Base-by-base conservation (phyloP, 2,888 invertebrate species). In the Mesorhabditis belari region DNA sequence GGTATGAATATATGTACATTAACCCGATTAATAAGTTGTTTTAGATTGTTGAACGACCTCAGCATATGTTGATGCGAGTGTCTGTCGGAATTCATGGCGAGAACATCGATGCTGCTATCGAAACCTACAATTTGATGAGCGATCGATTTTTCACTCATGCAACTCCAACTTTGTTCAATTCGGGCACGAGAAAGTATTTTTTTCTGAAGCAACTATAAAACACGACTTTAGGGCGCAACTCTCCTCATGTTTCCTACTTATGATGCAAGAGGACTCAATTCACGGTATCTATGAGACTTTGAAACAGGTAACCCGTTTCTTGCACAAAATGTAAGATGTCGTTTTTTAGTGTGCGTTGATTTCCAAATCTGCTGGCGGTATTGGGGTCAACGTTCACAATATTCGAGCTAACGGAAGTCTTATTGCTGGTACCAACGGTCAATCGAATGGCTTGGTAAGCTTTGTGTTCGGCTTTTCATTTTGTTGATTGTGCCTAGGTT, bases 41-140 rank as follows among this genome's bases (percentile, higher is more conserved):
- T 50, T 50, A 73, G 61, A 89, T 94, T 57, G 93, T 87, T 0
- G 98, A 98, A 83, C 87, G 98, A 27, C 98, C 98, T 0, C 96
- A 98, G 80, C 95, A 98, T 78, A 91, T 98, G 94, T 83, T 98
- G 62, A 98, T 98, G 98, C 85, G 98, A 76, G 95, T 95, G 0
- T 85, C 96, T 3, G 89, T 99, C 65, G 96, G 95, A 17, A 93
- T 98, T 75, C 98, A 98, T 81, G 90, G 89, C 1, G 89, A 91
- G 71, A 90, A 98, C 80, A 89, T 98, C 64, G 91, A 91, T 67
- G 86, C 88, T 17, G 95, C 89, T 17, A 91, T 98, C 70, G 90
- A 92, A 84, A 95, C 96, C 0, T 98, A 98, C 83, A 92, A 98
- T 81, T 85, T 91, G 63, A 84, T 98, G 73, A 96, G 96, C 0